These are phyloP conservation scores for Panopea generosa DNA, from an alignment of 2,888 invertebrate species.

Conservation along the genomic window DNA sequence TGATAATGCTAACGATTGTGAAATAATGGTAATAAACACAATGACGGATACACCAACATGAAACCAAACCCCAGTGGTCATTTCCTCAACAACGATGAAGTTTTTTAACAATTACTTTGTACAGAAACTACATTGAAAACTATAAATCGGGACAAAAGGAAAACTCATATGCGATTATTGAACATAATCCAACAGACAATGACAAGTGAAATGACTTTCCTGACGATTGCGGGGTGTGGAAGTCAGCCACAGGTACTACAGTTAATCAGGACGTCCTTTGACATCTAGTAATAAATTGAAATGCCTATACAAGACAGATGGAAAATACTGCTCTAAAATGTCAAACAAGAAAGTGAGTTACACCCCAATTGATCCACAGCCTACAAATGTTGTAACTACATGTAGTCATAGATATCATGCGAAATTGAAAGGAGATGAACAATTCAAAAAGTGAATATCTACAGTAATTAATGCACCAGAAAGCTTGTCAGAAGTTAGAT, in stretches of 20 bases:
- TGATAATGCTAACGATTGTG: too few relatives aligned
- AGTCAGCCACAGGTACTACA: slow-evolving; percentile 1
- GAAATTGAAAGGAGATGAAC: slow-evolving; percentile 4
- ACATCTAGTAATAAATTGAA: slow-evolving; percentile 1
- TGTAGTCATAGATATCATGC: slow-evolving; percentile 10
- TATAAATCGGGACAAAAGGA: neutral
- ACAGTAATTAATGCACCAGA: slow-evolving; percentile 8
- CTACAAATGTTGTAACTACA: too few relatives aligned
- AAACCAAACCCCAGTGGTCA: neutral
- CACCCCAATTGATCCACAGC: too few relatives aligned
- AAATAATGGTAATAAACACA: too few relatives aligned
- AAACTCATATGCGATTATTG: neutral
- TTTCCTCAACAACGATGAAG: neutral
- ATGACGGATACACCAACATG: too few relatives aligned
- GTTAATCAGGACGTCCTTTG: slow-evolving; percentile 1
- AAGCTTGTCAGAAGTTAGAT: neutral
- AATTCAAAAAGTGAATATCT: slow-evolving; percentile 8
- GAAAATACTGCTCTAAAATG: neutral
- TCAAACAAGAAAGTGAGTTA: neutral
- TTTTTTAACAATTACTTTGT: neutral
- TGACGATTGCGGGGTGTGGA: slow-evolving; percentile 17
- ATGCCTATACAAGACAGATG: neutral
- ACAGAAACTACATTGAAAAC: neutral
- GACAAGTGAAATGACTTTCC: too few relatives aligned
- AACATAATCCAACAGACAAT: neutral